Evolutionary conservation across 2,797 vertebrate genomes (phyloP).

Genomic region (Erethizon dorsatum): DNA sequence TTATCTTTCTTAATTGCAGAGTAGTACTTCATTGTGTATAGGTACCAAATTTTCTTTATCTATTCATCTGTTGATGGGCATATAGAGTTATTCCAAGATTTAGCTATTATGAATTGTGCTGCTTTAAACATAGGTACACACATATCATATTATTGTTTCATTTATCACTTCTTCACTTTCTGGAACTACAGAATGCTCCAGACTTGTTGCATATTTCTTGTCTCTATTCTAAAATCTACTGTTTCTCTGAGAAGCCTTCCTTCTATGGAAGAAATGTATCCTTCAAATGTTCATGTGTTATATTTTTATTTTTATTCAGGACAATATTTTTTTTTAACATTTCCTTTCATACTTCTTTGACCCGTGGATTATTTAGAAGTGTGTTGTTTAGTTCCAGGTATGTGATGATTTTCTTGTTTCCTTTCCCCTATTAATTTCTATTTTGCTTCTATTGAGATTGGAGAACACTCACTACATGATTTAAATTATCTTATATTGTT

Average conservation of each 20-base stretch:
- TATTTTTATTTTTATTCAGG: not conserved
- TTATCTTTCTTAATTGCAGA: not conserved
- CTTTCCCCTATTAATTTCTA: not conserved
- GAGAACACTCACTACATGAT: not conserved
- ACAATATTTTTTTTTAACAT: not conserved
- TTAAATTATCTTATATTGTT: not conserved
- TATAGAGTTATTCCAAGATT: not conserved
- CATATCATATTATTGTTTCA: not conserved
- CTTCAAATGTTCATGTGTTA: not conserved
- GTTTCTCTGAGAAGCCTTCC: not conserved
- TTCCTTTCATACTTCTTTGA: not conserved
- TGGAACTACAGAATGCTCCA: not conserved
- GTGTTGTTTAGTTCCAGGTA: not conserved
- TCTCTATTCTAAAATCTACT: not conserved
- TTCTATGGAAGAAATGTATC: not conserved
- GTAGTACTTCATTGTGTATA: not conserved
- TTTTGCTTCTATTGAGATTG: not conserved
- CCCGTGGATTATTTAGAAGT: not conserved
- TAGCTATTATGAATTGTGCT: not conserved
- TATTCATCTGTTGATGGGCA: not conserved
- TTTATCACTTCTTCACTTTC: not conserved
- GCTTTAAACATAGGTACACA: not conserved
- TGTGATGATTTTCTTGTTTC: not conserved
- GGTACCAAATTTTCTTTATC: not conserved
- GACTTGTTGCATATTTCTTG: not conserved